phyloP scores from a whole-genome alignment of 2,113 vertebrate genomes.

The Ciconia maguari region DNA sequence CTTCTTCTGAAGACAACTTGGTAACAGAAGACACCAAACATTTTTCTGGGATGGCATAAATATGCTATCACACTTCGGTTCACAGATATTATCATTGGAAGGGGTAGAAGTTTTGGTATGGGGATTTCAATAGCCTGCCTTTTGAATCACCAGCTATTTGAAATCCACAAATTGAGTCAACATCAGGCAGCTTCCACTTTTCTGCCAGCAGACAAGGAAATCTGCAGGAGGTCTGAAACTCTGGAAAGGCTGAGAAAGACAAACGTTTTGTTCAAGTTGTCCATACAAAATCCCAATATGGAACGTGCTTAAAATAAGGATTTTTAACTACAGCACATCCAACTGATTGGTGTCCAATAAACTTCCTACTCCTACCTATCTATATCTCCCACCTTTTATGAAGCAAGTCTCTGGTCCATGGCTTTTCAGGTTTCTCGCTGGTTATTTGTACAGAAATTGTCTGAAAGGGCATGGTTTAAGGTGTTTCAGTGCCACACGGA shows the following conservation, averaged over 20 bases:
- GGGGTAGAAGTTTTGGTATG: neutral
- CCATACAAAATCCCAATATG: neutral
- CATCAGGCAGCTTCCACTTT: neutral
- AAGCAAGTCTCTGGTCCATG: neutral
- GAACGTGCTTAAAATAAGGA: neutral
- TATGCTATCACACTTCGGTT: neutral
- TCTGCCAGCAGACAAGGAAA: neutral
- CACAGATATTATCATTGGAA: neutral
- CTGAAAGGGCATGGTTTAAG: neutral
- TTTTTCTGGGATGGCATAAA: neutral
- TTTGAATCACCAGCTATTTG: neutral
- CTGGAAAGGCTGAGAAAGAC: neutral
- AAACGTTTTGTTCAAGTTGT: neutral
- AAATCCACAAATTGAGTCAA: neutral
- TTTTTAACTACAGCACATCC: neutral
- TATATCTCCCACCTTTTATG: neutral
- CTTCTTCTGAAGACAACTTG: neutral
- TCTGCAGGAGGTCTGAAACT: neutral
- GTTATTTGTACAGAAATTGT: neutral
- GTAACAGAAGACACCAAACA: neutral
- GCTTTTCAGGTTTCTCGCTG: neutral
- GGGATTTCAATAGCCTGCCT: neutral
- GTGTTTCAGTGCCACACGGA: neutral
- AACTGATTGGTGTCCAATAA: neutral
- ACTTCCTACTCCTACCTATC: neutral